Conservation (phyloP, 2,888 invertebrate genomes). For the Melipona beecheii region DNA sequence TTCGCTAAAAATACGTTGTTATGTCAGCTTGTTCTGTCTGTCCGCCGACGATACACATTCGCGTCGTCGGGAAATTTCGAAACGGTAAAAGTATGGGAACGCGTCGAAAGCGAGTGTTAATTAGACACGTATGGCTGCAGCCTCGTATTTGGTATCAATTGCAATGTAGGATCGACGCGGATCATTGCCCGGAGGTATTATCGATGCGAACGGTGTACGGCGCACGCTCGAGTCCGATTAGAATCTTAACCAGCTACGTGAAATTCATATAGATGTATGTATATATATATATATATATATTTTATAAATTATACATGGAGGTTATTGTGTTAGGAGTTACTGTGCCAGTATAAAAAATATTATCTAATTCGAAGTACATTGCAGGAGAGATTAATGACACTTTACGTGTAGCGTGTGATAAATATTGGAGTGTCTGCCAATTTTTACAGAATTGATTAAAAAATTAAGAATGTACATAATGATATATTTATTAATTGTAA, state of each 20-base stretch:
- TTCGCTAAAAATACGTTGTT: slow-evolving; percentile 1
- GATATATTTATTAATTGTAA: too few species aligned
- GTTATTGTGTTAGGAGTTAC: slow-evolving; percentile 4
- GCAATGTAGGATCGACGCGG: neutral
- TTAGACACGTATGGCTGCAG: neutral
- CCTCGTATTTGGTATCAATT: neutral
- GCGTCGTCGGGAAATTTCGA: neutral
- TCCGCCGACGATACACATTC: neutral
- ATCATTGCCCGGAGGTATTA: slow-evolving; percentile 1
- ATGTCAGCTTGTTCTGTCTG: neutral
- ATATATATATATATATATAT: neutral
- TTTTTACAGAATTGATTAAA: too few species aligned
- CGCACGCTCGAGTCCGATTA: neutral
- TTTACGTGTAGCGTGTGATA: too few species aligned
- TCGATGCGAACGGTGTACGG: neutral
- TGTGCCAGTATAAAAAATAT: neutral
- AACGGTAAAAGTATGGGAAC: neutral
- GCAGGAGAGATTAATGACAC: too few species aligned
- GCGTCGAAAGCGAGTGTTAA: slow-evolving; percentile 1
- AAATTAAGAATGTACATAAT: too few species aligned
- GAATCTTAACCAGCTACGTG: neutral
- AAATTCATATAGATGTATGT: neutral
- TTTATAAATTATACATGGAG: neutral
- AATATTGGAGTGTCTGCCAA: too few species aligned
- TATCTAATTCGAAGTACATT: neutral